Conservation (phyloP, 1,140 invertebrate species). For the Pogonomyrmex barbatus region DNA sequence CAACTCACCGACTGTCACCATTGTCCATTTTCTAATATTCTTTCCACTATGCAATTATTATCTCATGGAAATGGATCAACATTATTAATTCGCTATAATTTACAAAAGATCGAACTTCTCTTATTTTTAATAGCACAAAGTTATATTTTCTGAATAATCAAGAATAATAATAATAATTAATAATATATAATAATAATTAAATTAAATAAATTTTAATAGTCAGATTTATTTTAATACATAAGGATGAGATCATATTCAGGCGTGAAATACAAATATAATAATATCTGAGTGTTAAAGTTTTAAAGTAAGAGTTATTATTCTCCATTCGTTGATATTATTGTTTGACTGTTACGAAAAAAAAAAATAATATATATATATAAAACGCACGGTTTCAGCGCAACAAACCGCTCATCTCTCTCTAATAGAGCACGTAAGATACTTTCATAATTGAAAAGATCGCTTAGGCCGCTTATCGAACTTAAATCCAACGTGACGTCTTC, state of each 20-base stretch:
- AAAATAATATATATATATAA: background rate
- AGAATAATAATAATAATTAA: background rate
- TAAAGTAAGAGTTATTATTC: conserved; percentile 3
- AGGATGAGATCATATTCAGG: too few species aligned
- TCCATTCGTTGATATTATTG: background rate
- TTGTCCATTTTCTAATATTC: conserved; percentile 5
- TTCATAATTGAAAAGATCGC: conserved; percentile 51
- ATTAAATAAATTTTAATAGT: conserved; percentile 23
- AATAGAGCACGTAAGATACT: conserved; percentile 13
- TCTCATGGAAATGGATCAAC: background rate
- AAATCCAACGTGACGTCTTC: conserved; percentile 28
- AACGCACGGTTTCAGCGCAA: background rate
- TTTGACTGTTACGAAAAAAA: conserved; percentile 11
- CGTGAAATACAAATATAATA: too few species aligned
- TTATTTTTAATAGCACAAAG: background rate
- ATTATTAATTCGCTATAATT: background rate
- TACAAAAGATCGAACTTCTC: background rate
- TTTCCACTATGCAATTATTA: background rate
- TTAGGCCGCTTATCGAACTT: conserved; percentile 36
- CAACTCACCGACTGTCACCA: background rate
- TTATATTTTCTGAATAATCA: conserved; percentile 1
- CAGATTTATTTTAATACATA: too few species aligned
- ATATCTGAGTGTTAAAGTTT: background rate
- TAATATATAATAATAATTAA: background rate
- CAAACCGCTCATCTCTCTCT: conserved; percentile 33